A percentile compares a stretch with the other conserved stretches of the same genome.
These are phyloP conservation scores for Gymnodraco acuticeps DNA, from an alignment of 2,797 vertebrate species.

Conservation along the genomic window DNA sequence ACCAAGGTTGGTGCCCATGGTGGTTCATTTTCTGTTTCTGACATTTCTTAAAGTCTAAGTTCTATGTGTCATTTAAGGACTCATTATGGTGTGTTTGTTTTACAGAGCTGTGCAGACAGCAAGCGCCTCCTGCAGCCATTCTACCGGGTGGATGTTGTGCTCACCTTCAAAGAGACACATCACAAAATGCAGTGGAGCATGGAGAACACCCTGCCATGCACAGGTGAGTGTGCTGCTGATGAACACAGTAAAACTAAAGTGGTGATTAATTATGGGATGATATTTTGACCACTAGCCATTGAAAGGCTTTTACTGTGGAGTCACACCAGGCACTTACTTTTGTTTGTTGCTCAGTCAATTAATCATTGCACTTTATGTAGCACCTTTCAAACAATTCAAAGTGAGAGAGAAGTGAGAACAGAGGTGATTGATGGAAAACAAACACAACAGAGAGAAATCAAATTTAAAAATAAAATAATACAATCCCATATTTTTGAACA, in stretches of 20 bases:
- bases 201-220: conserved; percentile 81
- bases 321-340: conserved; percentile 52
- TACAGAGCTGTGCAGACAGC: conserved; percentile 68
- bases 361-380: conserved; percentile 42
- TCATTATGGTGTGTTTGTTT: conserved; percentile 55
- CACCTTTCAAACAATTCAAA: conserved; percentile 36
- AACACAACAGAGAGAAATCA: background rate
- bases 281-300: conserved; percentile 66
- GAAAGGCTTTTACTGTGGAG: conserved; percentile 57
- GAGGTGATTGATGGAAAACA: conserved; percentile 12
- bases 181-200: conserved; percentile 82
- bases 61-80: background rate
- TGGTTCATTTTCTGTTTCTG: background rate
- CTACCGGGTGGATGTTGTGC: conserved; percentile 78
- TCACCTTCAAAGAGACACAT: conserved; percentile 82
- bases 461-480: background rate
- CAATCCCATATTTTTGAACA: background rate
- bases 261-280: conserved; percentile 74
- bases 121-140: conserved; percentile 67
- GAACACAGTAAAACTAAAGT: conserved; percentile 72
- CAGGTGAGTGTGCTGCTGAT: conserved; percentile 75
- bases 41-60: background rate
- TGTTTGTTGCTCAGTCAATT: conserved; percentile 61
- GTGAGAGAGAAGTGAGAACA: conserved; percentile 26
- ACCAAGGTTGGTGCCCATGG: conserved; percentile 67